phyloP scores from a whole-genome alignment of 2,797 vertebrate genomes.

The Semotilus atromaculatus region DNA sequence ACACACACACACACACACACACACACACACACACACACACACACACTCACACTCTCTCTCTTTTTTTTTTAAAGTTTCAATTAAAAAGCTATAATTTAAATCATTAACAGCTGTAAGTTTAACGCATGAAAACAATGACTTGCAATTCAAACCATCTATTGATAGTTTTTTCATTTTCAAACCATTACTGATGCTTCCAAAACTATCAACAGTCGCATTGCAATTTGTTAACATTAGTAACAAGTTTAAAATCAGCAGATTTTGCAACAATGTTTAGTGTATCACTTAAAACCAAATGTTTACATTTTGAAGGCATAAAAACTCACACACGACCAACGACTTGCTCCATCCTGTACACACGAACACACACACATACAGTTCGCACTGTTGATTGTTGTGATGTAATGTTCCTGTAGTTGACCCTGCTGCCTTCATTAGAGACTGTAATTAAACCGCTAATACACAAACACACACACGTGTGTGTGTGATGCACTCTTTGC shows the following conservation, averaged over 20 bases:
- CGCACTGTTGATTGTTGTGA: conserved; percentile 46
- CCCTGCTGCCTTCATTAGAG: conserved; percentile 97
- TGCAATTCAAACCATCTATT: neutral
- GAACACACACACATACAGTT: conserved; percentile 31
- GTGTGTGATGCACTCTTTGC: neutral
- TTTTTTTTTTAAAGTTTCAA: too few species aligned
- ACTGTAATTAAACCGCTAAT: conserved; percentile 8
- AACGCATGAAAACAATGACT: neutral
- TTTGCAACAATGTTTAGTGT: neutral
- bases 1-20: conserved; percentile 48
- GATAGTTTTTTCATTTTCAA: neutral
- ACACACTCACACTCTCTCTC: conserved; percentile 52
- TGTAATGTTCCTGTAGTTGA: conserved; percentile 82
- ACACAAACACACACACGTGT: neutral
- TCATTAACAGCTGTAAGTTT: neutral
- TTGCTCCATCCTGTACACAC: conserved; percentile 25
- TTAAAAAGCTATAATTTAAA: neutral
- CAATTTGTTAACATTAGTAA: neutral
- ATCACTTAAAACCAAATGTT: neutral
- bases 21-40: conserved; percentile 34
- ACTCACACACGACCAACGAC: neutral
- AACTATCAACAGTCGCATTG: neutral
- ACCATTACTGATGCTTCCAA: neutral
- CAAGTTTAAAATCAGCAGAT: neutral
- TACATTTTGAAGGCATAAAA: neutral